Evolutionary conservation across 2,113 vertebrate species (phyloP).

Genomic region (Chaetops frenatus): DNA sequence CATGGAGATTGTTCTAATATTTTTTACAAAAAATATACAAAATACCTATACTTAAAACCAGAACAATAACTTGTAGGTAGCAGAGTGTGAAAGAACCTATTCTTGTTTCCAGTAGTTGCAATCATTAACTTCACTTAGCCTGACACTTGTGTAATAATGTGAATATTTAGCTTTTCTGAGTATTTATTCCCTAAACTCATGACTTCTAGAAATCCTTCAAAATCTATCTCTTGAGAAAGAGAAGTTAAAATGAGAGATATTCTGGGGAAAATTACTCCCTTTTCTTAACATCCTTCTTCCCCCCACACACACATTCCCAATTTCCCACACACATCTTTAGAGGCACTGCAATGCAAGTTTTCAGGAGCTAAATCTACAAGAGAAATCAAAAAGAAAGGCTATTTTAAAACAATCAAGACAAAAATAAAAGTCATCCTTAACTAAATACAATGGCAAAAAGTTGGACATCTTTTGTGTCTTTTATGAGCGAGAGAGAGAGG

Average conservation of each 20-base stretch:
- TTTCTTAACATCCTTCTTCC: constrained; percentile 46
- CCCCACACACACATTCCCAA: not conserved
- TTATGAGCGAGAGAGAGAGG: not conserved
- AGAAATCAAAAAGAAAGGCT: not conserved
- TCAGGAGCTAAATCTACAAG: not conserved
- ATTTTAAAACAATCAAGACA: not conserved
- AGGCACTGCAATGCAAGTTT: not conserved
- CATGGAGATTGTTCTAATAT: not conserved
- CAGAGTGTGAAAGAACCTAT: not conserved
- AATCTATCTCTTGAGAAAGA: not conserved
- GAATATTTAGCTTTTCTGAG: constrained; percentile 33
- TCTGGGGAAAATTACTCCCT: constrained; percentile 42
- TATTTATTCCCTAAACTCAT: constrained; percentile 10
- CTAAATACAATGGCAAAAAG: not conserved
- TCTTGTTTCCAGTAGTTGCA: not conserved
- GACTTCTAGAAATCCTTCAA: constrained; percentile 46
- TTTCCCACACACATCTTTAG: constrained; percentile 43
- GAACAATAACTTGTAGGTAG: not conserved
- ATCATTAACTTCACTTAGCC: not conserved
- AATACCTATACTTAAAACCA: not conserved
- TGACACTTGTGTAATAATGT: not conserved
- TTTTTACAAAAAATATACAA: not conserved
- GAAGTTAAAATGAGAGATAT: constrained; percentile 22
- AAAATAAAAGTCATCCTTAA: constrained; percentile 6
- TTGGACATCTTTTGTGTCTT: constrained; percentile 11